phyloP scores from a whole-genome alignment of 2,888 invertebrate genomes.

The Tenodera sinensis region DNA sequence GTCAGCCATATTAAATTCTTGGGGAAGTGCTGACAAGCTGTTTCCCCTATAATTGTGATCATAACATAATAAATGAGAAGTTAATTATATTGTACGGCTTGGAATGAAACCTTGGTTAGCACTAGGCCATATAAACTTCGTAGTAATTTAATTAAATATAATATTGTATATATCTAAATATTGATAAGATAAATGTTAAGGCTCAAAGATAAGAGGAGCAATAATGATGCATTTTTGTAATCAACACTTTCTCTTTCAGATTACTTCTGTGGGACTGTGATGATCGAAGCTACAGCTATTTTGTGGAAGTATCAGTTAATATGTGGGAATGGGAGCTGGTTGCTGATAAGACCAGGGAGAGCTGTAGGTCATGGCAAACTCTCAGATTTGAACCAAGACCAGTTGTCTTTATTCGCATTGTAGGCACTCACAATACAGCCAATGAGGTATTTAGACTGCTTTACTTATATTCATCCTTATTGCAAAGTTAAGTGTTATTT shows the following conservation, averaged over 20 bases:
- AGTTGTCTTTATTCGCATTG: slow-evolving; percentile 89
- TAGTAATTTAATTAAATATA: background rate
- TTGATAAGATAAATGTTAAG: background rate
- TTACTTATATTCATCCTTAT: no score
- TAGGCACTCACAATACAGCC: slow-evolving; percentile 95
- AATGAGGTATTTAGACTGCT: slow-evolving; percentile 68
- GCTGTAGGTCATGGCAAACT: slow-evolving; percentile 93
- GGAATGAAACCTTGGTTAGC: no score
- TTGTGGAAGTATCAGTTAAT: slow-evolving; percentile 91
- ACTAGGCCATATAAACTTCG: no score
- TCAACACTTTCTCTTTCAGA: slow-evolving; percentile 41
- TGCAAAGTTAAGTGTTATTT: no score
- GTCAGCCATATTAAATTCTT: no score
- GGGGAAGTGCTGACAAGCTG: no score
- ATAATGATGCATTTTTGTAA: no score
- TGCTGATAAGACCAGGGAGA: slow-evolving; percentile 80
- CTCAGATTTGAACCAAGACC: slow-evolving; percentile 79
- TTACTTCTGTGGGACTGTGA: slow-evolving; percentile 97
- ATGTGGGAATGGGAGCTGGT: slow-evolving; percentile 89
- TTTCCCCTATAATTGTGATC: no score
- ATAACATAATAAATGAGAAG: no score
- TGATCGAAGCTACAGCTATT: slow-evolving; percentile 91
- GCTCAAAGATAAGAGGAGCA: no score
- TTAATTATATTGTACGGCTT: no score
- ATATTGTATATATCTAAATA: background rate